phyloP scores from a whole-genome alignment of 2,888 invertebrate species.

The Andrena hattorfiana region DNA sequence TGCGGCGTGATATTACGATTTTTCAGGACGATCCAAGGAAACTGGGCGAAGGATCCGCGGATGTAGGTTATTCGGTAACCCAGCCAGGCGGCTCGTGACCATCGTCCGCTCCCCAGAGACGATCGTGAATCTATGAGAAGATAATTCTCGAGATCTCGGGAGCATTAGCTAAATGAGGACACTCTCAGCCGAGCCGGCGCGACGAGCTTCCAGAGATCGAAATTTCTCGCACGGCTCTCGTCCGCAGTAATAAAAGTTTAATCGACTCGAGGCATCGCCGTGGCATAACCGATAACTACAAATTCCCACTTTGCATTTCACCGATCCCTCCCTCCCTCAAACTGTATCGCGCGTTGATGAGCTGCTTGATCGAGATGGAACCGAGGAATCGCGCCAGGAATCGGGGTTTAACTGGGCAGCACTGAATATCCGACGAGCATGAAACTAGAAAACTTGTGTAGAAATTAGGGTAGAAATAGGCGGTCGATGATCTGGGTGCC shows the following conservation, averaged over 20 bases:
- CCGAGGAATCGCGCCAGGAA: not conserved
- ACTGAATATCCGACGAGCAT: not conserved
- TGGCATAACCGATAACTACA: slow-evolving; percentile 26
- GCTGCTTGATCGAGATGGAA: not conserved
- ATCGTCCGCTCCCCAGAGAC: slow-evolving; percentile 33
- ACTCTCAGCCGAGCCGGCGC: not conserved
- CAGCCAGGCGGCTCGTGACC: slow-evolving; percentile 11
- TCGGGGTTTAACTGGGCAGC: not conserved
- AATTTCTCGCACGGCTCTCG: slow-evolving; percentile 33
- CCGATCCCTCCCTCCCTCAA: slow-evolving; percentile 16
- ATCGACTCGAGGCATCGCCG: slow-evolving; percentile 42
- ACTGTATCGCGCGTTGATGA: slow-evolving; percentile 1
- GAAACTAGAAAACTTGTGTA: not conserved
- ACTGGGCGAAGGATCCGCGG: slow-evolving; percentile 17
- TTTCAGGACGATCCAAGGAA: slow-evolving; percentile 1
- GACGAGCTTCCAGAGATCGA: slow-evolving; percentile 27
- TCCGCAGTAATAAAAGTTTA: slow-evolving; percentile 49
- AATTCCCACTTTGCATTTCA: slow-evolving; percentile 28
- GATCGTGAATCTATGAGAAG: slow-evolving; percentile 61
- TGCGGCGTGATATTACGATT: not conserved
- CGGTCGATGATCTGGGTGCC: too few relatives aligned
- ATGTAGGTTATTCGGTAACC: slow-evolving; percentile 29
- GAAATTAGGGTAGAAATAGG: too few relatives aligned
- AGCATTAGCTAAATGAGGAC: slow-evolving; percentile 63
- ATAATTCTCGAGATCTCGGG: slow-evolving; percentile 47